Evolutionary conservation across 2,113 vertebrate genomes (phyloP).

Genomic region (Lathamus discolor): DNA sequence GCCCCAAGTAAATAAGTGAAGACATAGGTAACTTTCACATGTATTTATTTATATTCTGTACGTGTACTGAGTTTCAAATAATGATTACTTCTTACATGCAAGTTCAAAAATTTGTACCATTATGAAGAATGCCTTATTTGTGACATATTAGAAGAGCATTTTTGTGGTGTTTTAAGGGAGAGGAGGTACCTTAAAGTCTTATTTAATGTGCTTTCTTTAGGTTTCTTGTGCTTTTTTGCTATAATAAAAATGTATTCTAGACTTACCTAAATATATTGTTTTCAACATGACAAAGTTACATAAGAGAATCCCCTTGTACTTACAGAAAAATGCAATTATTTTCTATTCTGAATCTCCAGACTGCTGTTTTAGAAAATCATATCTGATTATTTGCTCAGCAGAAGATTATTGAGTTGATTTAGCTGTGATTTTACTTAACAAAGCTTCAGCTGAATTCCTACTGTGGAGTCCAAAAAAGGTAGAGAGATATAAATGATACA

Average conservation of each 20-base stretch:
- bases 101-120: not conserved
- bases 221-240: conserved; percentile 49
- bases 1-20: not conserved
- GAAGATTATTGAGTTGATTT: conserved; percentile 99
- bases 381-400: conserved; percentile 98
- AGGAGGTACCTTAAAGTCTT: not conserved
- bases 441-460: conserved; percentile 91
- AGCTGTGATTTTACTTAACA: conserved; percentile 97
- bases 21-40: not conserved
- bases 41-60: not conserved
- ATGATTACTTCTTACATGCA: not conserved
- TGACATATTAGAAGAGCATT: not conserved
- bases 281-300: conserved; percentile 83
- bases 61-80: not conserved
- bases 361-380: conserved; percentile 95
- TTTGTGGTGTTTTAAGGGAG: not conserved
- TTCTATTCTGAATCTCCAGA: conserved; percentile 93
- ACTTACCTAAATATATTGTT: conserved; percentile 77
- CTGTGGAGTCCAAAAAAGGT: conserved; percentile 89
- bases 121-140: not conserved
- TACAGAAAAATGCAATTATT: conserved; percentile 94
- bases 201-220: not conserved
- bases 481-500: conserved; percentile 90
- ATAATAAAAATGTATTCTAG: conserved; percentile 76
- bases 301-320: conserved; percentile 84